These are phyloP conservation scores for Euura lappo DNA, from an alignment of 1,140 invertebrate genomes.

Conservation along the genomic window DNA sequence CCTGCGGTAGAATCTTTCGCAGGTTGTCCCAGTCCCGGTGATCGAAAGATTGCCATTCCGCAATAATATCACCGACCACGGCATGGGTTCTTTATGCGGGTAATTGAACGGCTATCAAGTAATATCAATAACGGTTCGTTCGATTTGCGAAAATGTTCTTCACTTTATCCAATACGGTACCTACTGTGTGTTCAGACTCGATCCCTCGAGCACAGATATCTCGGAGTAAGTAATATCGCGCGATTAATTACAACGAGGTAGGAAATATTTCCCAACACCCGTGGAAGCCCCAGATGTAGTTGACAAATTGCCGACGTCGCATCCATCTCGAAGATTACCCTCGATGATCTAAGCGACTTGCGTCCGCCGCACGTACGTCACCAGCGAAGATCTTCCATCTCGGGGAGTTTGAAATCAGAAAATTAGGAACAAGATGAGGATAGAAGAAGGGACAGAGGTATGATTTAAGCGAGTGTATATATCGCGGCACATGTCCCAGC, in stretches of 20 bases:
- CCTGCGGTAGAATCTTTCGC: conserved; percentile 2
- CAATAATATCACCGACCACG: neutral
- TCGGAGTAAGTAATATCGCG: neutral
- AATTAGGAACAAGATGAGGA: neutral
- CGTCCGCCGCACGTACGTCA: neutral
- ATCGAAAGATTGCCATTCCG: neutral
- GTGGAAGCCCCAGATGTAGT: neutral
- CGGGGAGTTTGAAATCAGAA: neutral
- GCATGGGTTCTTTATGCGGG: neutral
- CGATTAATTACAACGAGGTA: neutral
- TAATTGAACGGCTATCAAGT: conserved; percentile 11
- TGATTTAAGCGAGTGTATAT: neutral
- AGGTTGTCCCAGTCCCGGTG: neutral
- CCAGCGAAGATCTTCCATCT: neutral
- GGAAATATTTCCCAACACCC: neutral
- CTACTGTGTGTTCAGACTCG: neutral
- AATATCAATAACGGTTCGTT: conserved; percentile 6
- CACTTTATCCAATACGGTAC: neutral
- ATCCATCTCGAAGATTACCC: conserved; percentile 4
- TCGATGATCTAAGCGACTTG: neutral
- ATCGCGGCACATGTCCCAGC: conserved; percentile 1
- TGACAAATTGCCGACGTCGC: neutral
- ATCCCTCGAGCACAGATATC: neutral
- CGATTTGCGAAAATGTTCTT: conserved; percentile 8
- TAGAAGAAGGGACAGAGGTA: neutral